Base-by-base conservation (phyloP, 2,888 invertebrate genomes). In the Escarpia spicata region DNA sequence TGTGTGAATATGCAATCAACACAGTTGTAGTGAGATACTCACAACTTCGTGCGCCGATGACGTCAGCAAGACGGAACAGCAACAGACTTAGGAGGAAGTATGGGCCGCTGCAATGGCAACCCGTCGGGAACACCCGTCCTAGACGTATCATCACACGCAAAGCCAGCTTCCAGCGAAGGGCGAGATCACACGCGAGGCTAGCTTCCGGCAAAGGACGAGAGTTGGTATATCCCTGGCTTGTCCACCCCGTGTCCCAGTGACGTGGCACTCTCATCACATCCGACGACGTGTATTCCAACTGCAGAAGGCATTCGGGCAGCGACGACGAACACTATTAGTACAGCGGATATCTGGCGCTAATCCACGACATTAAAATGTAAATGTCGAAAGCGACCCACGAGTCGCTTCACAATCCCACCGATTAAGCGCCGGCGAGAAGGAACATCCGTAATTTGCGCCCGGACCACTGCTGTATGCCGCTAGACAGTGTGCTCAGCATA, bases 321-420 rank as follows among this genome's bases (percentile, higher is more conserved):
- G 75, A 26, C n/a, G 75, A 75, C 75, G 75, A 75, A 75, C 6
- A 75, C 75, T 75, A 75, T 75, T 75, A 75, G 75, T 26, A n/a
- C 75, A 75, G 3, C 75, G 75, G 75, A 75, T 75, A 75, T 75
- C 75, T 26, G 26, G 26, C 75, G 75, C 19, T 75, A 75, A 75
- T 75, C 75, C 75, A 75, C n/a, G 75, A 75, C 75, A 75, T 75
- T 75, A 75, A 75, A 75, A 75, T 75, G 75, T 75, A 75, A 75
- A 75, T 75, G 75, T 75, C 75, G 75, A 26, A 75, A 75, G 75
- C 75, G 75, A n/a, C 75, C 26, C 19, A 26, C 19, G 75, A 75
- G 19, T 26, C 75, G 75, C 75, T 15, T 75, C 75, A 75, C 75
- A 75, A 75, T 75, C 75, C 75, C 75, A 4, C 19, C 75, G 75